These are phyloP conservation scores for Nyctalus aviator DNA, from an alignment of 2,797 vertebrate genomes.

Conservation along the genomic window DNA sequence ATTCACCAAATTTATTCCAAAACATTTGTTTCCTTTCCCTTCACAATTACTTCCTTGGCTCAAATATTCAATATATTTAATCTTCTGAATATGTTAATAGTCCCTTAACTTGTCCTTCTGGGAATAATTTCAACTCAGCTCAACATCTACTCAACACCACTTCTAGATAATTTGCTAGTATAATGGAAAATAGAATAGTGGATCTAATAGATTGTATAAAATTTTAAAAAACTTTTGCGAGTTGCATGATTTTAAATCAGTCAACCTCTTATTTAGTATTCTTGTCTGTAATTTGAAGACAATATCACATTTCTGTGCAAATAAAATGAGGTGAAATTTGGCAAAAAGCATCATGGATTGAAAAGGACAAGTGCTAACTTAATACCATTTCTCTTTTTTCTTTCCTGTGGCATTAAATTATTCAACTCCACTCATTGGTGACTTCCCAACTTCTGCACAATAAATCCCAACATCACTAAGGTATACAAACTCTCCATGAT, in stretches of 20 bases:
- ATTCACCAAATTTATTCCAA: background rate
- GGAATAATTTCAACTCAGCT: background rate
- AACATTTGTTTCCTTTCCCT: background rate
- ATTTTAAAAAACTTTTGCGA: background rate
- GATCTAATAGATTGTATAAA: background rate
- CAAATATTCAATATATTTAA: background rate
- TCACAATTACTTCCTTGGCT: background rate
- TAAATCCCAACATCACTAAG: background rate
- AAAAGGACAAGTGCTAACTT: background rate
- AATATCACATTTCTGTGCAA: background rate
- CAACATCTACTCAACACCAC: background rate
- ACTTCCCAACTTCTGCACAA: background rate
- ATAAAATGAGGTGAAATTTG: background rate
- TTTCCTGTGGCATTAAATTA: background rate
- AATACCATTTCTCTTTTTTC: background rate
- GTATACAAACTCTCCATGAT: background rate
- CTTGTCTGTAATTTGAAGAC: background rate
- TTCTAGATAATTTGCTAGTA: background rate
- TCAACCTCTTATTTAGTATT: background rate
- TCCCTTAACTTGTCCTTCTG: background rate
- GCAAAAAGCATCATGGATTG: background rate
- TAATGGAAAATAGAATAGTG: background rate
- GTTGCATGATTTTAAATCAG: background rate
- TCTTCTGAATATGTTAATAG: background rate
- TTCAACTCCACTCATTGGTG: background rate